These are phyloP conservation scores for Psophia crepitans DNA, from an alignment of 2,113 vertebrate genomes.

Conservation along the genomic window DNA sequence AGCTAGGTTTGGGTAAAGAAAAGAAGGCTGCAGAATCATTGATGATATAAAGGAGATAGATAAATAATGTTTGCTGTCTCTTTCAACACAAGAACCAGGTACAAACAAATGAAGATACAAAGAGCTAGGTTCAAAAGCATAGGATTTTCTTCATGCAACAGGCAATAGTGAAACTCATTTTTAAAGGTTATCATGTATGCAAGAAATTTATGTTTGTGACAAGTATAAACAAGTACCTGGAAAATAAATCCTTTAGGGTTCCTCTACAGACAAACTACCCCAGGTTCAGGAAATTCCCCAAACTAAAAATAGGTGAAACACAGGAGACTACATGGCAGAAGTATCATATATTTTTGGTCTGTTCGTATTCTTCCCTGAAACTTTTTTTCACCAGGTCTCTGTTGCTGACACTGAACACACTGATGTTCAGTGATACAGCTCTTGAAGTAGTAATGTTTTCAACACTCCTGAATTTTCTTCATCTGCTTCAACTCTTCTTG, in stretches of 20 bases:
- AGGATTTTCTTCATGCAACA: not conserved
- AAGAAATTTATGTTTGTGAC: not conserved
- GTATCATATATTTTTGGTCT: not conserved
- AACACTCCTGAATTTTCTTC: not conserved
- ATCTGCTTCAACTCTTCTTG: not conserved
- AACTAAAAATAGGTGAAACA: not conserved
- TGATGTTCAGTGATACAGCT: not conserved
- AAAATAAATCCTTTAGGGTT: not conserved
- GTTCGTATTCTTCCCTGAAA: not conserved
- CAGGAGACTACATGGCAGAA: not conserved
- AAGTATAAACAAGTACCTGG: not conserved
- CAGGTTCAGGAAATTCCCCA: not conserved
- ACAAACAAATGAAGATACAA: not conserved
- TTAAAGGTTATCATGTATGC: not conserved
- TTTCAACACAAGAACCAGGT: not conserved
- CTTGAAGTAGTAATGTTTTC: not conserved
- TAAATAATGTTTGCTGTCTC: not conserved
- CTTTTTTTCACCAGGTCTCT: not conserved
- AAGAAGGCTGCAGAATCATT: not conserved
- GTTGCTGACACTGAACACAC: not conserved
- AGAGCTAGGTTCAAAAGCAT: not conserved
- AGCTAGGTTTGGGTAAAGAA: not conserved
- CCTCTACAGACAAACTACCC: not conserved
- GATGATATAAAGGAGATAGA: not conserved
- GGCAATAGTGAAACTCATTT: not conserved